These are phyloP conservation scores for Petrolisthes manimaculis DNA, from an alignment of 2,888 invertebrate species.

Conservation along the genomic window DNA sequence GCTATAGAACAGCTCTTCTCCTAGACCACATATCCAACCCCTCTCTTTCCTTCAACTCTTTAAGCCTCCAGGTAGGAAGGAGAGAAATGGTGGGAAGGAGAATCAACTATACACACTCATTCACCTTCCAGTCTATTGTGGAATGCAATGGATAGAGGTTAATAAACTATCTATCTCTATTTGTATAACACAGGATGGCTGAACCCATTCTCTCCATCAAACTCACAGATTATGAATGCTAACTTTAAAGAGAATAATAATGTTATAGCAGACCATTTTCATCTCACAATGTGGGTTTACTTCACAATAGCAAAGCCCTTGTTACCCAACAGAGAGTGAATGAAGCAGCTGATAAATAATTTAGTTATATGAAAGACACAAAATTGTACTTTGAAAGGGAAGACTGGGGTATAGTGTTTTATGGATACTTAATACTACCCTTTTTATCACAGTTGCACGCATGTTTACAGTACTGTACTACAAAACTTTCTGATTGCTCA, in stretches of 20 bases:
- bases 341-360: no score
- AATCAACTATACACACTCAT: background rate
- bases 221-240: background rate
- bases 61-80: background rate
- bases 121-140: background rate
- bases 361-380: no score
- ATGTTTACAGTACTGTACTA: no score
- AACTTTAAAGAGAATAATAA: background rate
- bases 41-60: background rate
- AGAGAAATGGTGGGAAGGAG: background rate
- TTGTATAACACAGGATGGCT: background rate
- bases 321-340: no score
- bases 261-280: no score
- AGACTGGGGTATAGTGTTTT: no score
- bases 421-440: no score
- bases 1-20: constrained; percentile 91
- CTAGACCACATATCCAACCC: constrained; percentile 69
- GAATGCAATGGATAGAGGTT: background rate
- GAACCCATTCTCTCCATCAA: background rate
- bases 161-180: background rate
- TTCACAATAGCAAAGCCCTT: no score
- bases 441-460: no score
- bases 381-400: no score
- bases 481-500: no score
- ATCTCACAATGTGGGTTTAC: no score